Percentiles rank a stretch among this genome's conserved stretches.
phyloP scores from a whole-genome alignment of 1,140 invertebrate genomes.

The Plectrocnemia conspersa region DNA sequence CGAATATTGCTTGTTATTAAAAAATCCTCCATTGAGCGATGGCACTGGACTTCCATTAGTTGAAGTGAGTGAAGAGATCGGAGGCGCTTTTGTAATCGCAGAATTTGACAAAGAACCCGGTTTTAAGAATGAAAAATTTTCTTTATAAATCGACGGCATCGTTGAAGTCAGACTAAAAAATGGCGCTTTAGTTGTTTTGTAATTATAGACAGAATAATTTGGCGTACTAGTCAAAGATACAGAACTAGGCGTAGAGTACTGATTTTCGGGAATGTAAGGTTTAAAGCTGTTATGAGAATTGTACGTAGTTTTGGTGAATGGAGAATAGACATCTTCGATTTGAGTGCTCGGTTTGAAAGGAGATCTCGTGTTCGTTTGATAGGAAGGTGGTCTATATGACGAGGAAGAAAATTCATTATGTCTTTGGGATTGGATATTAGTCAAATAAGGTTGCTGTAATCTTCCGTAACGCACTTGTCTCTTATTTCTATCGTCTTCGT shows the following conservation, averaged over 20 bases:
- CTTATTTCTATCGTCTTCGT: slow-evolving; percentile 46
- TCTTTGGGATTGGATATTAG: slow-evolving; percentile 1
- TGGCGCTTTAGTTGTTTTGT: slow-evolving; percentile 21
- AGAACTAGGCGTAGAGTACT: slow-evolving; percentile 6
- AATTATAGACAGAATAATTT: slow-evolving; percentile 29
- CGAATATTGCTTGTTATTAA: slow-evolving; percentile 46
- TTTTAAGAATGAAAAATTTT: slow-evolving; percentile 30
- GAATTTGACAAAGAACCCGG: slow-evolving; percentile 27
- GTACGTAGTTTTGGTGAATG: slow-evolving; percentile 9
- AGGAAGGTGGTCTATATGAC: slow-evolving; percentile 5
- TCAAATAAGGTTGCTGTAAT: slow-evolving; percentile 27
- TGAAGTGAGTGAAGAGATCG: slow-evolving; percentile 45
- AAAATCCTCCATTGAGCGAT: slow-evolving; percentile 53
- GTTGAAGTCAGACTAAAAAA: slow-evolving; percentile 18
- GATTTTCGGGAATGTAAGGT: slow-evolving; percentile 23
- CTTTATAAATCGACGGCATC: slow-evolving; percentile 21
- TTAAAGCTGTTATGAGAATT: slow-evolving; percentile 24
- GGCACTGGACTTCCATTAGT: slow-evolving; percentile 46
- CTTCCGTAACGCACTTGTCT: slow-evolving; percentile 42
- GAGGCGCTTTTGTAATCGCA: slow-evolving; percentile 51
- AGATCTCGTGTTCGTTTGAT: slow-evolving; percentile 8
- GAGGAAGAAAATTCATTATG: slow-evolving; percentile 19
- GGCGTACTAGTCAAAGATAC: slow-evolving; percentile 14
- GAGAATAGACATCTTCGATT: slow-evolving; percentile 21
- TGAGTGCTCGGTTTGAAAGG: slow-evolving; percentile 33